Percentiles rank a stretch among this genome's conserved stretches.
Evolutionary conservation across 2,888 invertebrate genomes (phyloP).

Genomic region (Hemaris fuciformis): DNA sequence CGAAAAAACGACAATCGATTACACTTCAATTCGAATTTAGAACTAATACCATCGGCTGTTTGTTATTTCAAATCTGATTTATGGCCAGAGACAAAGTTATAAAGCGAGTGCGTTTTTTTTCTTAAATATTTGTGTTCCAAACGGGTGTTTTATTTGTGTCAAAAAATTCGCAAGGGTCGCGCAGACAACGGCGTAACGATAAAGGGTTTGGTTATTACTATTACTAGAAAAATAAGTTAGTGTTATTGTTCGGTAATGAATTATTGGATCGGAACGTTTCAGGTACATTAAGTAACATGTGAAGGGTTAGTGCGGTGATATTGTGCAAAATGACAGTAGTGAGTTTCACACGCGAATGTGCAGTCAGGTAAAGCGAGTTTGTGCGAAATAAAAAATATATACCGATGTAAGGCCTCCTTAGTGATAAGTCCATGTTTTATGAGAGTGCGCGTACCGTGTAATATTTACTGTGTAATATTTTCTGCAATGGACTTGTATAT

Average conservation of each 20-base stretch:
- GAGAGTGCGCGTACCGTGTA: too few species aligned
- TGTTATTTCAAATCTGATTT: constrained; percentile 75
- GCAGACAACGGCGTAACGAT: constrained; percentile 59
- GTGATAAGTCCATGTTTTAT: too few species aligned
- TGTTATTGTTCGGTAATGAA: constrained; percentile 79
- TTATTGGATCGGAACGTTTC: constrained; percentile 80
- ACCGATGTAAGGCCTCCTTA: not conserved
- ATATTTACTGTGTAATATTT: too few species aligned
- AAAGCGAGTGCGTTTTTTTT: constrained; percentile 63
- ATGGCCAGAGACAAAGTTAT: constrained; percentile 72
- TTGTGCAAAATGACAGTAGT: constrained; percentile 68
- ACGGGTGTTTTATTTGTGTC: constrained; percentile 81
- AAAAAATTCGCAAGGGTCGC: constrained; percentile 76
- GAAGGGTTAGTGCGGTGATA: constrained; percentile 68
- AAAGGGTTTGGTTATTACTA: constrained; percentile 80
- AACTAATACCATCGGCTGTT: constrained; percentile 61
- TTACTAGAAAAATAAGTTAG: constrained; percentile 73
- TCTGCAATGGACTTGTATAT: too few species aligned
- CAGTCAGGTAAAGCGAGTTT: constrained; percentile 52
- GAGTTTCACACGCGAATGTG: constrained; percentile 74
- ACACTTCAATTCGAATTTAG: constrained; percentile 69
- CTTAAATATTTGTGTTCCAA: constrained; percentile 75
- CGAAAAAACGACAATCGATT: constrained; percentile 41
- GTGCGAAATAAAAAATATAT: not conserved
- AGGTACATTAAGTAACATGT: constrained; percentile 77